Evolutionary conservation across 2,888 invertebrate species (phyloP), one percentile per base, ranked within the genome.

Genomic region (Cheilosia grossa): DNA sequence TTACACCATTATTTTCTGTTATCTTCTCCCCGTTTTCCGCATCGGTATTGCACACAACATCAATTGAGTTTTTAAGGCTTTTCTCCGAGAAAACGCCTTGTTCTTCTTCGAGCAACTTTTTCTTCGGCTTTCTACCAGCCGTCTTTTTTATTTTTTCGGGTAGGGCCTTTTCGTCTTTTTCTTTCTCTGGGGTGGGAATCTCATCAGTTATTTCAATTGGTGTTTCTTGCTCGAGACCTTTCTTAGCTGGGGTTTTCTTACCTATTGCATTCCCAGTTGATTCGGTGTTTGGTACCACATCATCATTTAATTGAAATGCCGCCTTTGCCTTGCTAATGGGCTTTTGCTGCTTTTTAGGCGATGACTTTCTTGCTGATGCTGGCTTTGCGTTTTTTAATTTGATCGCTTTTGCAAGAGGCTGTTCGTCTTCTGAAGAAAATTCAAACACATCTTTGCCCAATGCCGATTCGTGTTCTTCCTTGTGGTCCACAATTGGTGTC

Each of bases 351-450:
- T 70, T 87, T 87, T 58, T 87, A 86, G n/a, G 74, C 51, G 56
- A 54, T 54, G 44, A 56, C 5, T 78, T 88, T 81, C 40, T 75
- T 13, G n/a, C 47, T 44, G 64, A 10, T 17, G 19, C 33, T 44
- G 40, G 69, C 53, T 85, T 87, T 37, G 78, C 2, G 19, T 91
- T 91, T 80, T 91, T 91, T 2, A 91, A 85, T 82, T 91, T 92
- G 7, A 91, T 91, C 27, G 91, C 86, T 85, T 91, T 92, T 17
- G 92, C 90, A 79, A 93, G 88, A 1, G 93, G 93, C 87, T 93
- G 92, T 87, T 93, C 93, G 87, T 93, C 93, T 69, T 93, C 94
- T 1, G 93, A 93, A 7, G 93, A 93, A 88, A 93, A 93, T 59
- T 91, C 91, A 70, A 91, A 91, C 21, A 91, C 89, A 82, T 91